Percentiles rank a stretch among this genome's conserved stretches.
Conservation (phyloP, 2,113 vertebrate species). For the Leucopsar rothschildi region DNA sequence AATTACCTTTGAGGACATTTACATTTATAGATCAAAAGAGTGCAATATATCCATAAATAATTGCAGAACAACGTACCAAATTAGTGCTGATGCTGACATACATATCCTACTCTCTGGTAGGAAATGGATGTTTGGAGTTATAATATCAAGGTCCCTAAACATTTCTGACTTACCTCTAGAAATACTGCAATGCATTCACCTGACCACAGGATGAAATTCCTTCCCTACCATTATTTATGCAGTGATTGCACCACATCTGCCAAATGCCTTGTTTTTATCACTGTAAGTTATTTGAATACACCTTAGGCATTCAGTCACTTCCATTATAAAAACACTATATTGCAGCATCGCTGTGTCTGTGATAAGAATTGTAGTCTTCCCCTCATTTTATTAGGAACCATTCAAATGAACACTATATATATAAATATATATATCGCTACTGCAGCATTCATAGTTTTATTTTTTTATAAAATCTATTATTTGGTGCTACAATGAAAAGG, state of each 20-base stretch:
- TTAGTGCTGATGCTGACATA: not conserved
- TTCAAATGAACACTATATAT: not conserved
- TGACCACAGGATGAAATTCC: not conserved
- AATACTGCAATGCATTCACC: not conserved
- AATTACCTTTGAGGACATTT: not conserved
- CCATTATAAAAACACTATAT: not conserved
- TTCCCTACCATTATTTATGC: not conserved
- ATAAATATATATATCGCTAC: not conserved
- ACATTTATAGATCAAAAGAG: not conserved
- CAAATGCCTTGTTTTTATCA: not conserved
- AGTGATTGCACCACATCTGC: not conserved
- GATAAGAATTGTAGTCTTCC: not conserved
- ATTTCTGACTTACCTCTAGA: not conserved
- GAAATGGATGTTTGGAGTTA: not conserved
- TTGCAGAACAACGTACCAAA: not conserved
- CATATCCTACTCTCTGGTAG: not conserved
- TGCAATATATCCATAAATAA: not conserved
- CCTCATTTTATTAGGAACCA: not conserved
- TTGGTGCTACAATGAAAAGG: not conserved
- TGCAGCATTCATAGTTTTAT: not conserved
- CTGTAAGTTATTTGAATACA: not conserved
- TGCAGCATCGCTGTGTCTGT: not conserved
- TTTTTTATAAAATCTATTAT: not conserved
- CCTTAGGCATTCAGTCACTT: not conserved
- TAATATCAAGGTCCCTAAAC: not conserved